Evolutionary conservation across 2,113 vertebrate genomes (phyloP).

Genomic region (Aleadryas rufinucha): DNA sequence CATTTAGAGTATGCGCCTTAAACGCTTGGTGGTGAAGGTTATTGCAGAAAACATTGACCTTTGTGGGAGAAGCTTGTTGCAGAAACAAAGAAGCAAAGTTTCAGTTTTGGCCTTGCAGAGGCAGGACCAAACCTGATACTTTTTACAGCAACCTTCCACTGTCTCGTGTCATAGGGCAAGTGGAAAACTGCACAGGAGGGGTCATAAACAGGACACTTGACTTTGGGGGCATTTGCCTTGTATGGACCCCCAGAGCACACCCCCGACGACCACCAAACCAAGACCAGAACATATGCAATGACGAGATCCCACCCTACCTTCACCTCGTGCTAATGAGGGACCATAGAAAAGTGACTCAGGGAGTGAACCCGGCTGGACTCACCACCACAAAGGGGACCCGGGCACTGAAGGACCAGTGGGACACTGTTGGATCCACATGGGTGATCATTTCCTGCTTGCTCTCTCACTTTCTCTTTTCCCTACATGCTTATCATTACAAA

Average conservation of each 20-base stretch:
- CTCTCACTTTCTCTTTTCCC: background rate
- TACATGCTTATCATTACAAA: background rate
- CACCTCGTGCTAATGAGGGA: no score
- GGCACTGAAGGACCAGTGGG: background rate
- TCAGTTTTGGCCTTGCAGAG: background rate
- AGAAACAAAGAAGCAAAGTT: background rate
- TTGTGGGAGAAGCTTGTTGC: background rate
- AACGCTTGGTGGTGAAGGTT: background rate
- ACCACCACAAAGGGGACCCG: background rate
- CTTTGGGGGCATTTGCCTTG: background rate
- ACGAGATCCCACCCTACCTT: background rate
- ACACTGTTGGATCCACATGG: background rate
- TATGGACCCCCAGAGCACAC: background rate
- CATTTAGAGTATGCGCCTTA: no score
- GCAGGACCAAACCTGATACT: background rate
- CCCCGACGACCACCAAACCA: background rate
- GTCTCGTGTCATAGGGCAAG: no score
- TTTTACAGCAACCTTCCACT: background rate
- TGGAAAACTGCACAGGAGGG: no score
- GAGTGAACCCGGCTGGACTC: accelerated
- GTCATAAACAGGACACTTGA: background rate
- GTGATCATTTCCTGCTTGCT: background rate
- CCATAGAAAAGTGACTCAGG: accelerated
- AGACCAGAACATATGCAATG: background rate
- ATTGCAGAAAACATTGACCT: background rate